A percentile compares a stretch with the other conserved stretches of the same genome.
These are phyloP conservation scores for Scaptomyza caliginosa DNA, from an alignment of 2,888 invertebrate species.

Conservation along the genomic window DNA sequence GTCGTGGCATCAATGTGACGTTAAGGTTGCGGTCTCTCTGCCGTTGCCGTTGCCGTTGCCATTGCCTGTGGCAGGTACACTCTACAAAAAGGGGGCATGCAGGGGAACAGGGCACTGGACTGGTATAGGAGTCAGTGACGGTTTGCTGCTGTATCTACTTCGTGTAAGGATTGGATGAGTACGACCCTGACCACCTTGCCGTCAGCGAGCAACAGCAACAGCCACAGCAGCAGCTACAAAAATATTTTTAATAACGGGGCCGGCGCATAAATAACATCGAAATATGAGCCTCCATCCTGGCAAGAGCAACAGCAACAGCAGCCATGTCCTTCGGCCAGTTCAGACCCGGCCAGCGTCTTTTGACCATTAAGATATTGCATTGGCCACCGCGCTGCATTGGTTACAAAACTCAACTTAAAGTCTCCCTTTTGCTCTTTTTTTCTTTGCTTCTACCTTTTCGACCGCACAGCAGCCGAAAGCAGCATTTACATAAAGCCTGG, in stretches of 20 bases:
- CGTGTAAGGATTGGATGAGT: constrained; percentile 9
- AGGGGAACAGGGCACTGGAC: too few species aligned
- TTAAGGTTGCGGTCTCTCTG: constrained; percentile 44
- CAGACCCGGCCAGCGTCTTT: constrained; percentile 38
- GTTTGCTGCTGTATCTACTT: not conserved
- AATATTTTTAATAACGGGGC: constrained; percentile 70
- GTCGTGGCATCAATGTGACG: constrained; percentile 53
- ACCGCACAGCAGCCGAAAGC: constrained; percentile 4
- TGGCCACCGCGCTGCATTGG: constrained; percentile 5
- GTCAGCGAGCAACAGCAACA: constrained; percentile 34
- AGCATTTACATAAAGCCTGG: constrained; percentile 45
- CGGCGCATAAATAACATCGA: constrained; percentile 70
- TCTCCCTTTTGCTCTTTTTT: not conserved
- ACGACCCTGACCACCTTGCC: constrained; percentile 56
- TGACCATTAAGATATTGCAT: constrained; percentile 70
- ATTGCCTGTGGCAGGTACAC: not conserved
- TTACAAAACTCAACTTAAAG: constrained; percentile 14
- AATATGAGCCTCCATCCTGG: constrained; percentile 55
- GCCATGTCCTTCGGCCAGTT: constrained; percentile 51
- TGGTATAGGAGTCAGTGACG: not conserved
- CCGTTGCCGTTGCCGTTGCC: not conserved
- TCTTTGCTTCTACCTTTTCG: too few species aligned
- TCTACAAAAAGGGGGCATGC: not conserved
- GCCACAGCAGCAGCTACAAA: constrained; percentile 45
- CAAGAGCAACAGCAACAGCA: constrained; percentile 24